Evolutionary conservation across 2,113 vertebrate genomes (phyloP), one percentile per base, ranked within the genome.

Genomic region (Cheirogaleus medius): DNA sequence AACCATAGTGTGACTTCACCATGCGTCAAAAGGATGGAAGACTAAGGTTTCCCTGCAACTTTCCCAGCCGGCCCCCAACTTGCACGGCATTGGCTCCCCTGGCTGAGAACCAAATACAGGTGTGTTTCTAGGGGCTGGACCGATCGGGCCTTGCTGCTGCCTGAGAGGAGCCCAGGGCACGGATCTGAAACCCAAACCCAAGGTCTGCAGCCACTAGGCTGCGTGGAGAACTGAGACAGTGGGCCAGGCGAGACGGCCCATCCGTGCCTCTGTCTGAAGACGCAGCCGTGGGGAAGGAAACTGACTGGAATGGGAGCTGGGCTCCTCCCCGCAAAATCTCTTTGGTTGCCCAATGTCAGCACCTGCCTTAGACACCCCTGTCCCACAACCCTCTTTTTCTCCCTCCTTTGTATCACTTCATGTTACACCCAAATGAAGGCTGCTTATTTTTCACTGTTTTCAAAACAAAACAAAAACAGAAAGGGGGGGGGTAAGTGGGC

Each of bases 261-360:
- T 6, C 25, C 15, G 0, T 0, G 37, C 71, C 9, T 14, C 2
- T 25, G 37, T 29, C 60, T 20, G 2, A 29, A 20, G 25, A 23
- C 0, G 11, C 21, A 47, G 63, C 49, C 8, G 1, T 0, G 0
- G 8, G 64, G 29, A 66, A 39, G 68, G 88, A 42, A 3, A 25
- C 60, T 0, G 64, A 13, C 5, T 0, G 42, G 49, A 11, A 64
- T 0, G 47, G 3, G 37, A 34, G 27, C 5, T 3, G 0, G 0
- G 49, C 18, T 20, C 63, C 82, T 82, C 23, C 81, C 56, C 1
- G 1, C 68, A 52, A 71, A 63, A 18, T 8, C 76, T 91, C 90
- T 92, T 76, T 71, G 95, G 94, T 58, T 37, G 60, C 37, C 64
- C 23, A 13, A 20, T 12, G 74, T 49, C 74, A 25, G 39, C 6